phyloP scores from a whole-genome alignment of 2,797 vertebrate genomes.

The Antrozous pallidus region DNA sequence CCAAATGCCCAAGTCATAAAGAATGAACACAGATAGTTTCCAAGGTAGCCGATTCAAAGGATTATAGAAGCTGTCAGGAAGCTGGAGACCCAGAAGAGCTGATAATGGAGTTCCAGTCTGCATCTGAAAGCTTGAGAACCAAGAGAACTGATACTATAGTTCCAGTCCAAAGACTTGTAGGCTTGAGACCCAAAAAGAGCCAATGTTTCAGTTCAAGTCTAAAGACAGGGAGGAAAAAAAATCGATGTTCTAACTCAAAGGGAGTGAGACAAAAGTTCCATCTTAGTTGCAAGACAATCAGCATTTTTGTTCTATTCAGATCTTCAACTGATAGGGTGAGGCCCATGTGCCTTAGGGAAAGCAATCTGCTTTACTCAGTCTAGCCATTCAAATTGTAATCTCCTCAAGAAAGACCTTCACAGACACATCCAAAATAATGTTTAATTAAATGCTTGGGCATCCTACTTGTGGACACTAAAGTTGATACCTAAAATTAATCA shows the following conservation, averaged over 20 bases:
- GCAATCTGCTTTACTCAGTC: neutral
- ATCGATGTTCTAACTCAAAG: neutral
- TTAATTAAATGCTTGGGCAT: neutral
- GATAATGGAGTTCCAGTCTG: neutral
- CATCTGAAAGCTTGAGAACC: neutral
- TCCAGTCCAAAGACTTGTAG: neutral
- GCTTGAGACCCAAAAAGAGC: neutral
- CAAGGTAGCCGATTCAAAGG: neutral
- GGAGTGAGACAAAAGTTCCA: neutral
- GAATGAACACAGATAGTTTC: neutral
- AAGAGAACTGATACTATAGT: neutral
- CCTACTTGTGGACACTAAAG: neutral
- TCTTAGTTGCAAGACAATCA: neutral
- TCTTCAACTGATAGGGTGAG: neutral
- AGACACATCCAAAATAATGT: neutral
- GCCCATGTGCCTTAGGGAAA: neutral
- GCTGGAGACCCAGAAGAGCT: neutral
- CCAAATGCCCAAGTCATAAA: neutral
- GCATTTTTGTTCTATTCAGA: neutral
- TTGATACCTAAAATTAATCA: neutral
- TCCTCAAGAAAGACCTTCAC: neutral
- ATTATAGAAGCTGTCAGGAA: neutral
- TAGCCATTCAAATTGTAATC: neutral
- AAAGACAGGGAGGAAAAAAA: neutral
- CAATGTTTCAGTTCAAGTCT: neutral